Evolutionary conservation across 2,113 vertebrate genomes (phyloP), one percentile per base, ranked within the genome.

Genomic region (Solea senegalensis): DNA sequence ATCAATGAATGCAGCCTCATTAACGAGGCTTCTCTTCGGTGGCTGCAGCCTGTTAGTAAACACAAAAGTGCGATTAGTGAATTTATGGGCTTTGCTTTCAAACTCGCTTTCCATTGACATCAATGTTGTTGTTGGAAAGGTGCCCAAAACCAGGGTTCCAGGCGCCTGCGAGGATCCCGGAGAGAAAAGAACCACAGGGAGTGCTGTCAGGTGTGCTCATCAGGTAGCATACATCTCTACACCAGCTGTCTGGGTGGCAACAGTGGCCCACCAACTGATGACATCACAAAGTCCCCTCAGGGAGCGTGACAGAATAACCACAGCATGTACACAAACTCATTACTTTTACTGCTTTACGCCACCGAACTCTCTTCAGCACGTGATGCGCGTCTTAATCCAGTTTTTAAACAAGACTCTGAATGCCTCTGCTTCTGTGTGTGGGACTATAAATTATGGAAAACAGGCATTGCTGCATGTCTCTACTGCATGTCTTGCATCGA

Each of bases 51-150:
- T 74, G 74, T 71, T 84, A 75, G 80, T 84, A 72, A 86, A 88
- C 85, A 88, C 80, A 78, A 86, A 85, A 72, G 72, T 75, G 83
- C 61, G 85, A 88, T 70, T 79, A 78, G 64, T 83, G 79, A 78
- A 74, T 89, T 88, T 84, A 86, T 70, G 81, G 70, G 86, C 69
- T 75, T 64, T 63, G 80, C 82, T 83, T 90, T 84, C 76, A 72
- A 87, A 85, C 71, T 76, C 15, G 43, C 74, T 83, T 86, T 85
- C 72, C 65, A 11, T 79, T 63, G 68, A 84, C 82, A 90, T 80
- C 81, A 71, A 3, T 87, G 81, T 87, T 88, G 72, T 76, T 73
- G 59, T 89, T 89, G 87, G 84, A 88, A 9, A 4, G 26, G 15
- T 40, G 76, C 85, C 90, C 41, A 10, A 64, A 78, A 72, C 80